Conservation (phyloP, 2,888 invertebrate species). For the Chirona hameri region DNA sequence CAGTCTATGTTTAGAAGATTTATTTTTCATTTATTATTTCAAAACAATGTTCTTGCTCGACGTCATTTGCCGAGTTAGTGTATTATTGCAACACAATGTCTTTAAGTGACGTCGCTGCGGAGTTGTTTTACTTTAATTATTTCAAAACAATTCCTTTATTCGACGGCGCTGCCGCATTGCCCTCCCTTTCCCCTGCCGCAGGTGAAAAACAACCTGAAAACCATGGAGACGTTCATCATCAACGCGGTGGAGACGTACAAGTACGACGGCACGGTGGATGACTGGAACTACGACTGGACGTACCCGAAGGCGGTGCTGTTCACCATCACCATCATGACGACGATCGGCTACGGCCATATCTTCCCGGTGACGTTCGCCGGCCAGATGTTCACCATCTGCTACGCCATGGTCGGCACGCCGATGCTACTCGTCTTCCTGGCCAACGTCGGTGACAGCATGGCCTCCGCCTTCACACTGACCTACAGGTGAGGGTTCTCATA, state of each 20-base stretch:
- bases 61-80: too few relatives aligned
- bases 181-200: too few relatives aligned
- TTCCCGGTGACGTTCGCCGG: constrained; percentile 42
- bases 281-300: constrained; percentile 42
- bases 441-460: constrained; percentile 42
- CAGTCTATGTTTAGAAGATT: too few relatives aligned
- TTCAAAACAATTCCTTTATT: background rate
- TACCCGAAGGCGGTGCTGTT: constrained; percentile 44
- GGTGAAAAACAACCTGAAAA: constrained; percentile 40
- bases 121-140: too few relatives aligned
- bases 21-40: too few relatives aligned
- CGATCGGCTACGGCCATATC: constrained; percentile 43
- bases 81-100: too few relatives aligned
- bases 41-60: too few relatives aligned
- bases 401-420: constrained; percentile 42
- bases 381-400: constrained; percentile 41
- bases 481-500: constrained; percentile 40
- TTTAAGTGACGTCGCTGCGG: too few relatives aligned
- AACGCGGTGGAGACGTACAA: constrained; percentile 37
- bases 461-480: constrained; percentile 38
- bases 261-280: constrained; percentile 42
- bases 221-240: constrained; percentile 41
- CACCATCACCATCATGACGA: constrained; percentile 44
- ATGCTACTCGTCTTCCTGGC: constrained; percentile 41
- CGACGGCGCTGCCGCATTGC: too few relatives aligned